Evolutionary conservation across 2,797 vertebrate genomes (phyloP).

Genomic region (Hydrophis major): DNA sequence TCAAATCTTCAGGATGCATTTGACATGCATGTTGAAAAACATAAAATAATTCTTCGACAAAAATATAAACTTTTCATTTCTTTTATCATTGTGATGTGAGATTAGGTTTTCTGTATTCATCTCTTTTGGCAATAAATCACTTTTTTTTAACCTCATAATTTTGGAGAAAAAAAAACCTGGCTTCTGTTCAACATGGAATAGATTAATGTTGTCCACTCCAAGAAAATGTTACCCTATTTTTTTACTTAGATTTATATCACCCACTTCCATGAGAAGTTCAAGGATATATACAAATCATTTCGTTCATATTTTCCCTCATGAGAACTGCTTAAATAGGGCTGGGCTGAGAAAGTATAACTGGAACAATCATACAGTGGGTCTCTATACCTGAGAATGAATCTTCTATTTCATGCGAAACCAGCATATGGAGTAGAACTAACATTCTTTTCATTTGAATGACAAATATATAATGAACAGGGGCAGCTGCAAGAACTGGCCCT

Average conservation of each 20-base stretch:
- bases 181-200: neutral
- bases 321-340: neutral
- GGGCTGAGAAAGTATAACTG: neutral
- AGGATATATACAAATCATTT: neutral
- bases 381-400: neutral
- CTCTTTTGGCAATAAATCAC: conserved; percentile 27
- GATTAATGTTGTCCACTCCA: neutral
- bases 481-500: neutral
- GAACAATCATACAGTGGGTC: neutral
- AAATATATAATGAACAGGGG: neutral
- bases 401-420: neutral
- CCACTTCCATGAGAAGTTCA: neutral
- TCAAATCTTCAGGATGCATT: conserved; percentile 37
- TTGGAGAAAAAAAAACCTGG: neutral
- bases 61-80: neutral
- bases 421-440: neutral
- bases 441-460: neutral
- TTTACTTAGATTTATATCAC: neutral
- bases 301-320: neutral
- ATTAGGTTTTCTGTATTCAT: neutral
- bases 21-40: conserved; percentile 14
- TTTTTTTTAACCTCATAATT: neutral
- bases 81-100: neutral
- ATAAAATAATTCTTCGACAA: neutral
- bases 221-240: neutral